phyloP scores from a whole-genome alignment of 2,888 invertebrate genomes.

The Agrochola litura region DNA sequence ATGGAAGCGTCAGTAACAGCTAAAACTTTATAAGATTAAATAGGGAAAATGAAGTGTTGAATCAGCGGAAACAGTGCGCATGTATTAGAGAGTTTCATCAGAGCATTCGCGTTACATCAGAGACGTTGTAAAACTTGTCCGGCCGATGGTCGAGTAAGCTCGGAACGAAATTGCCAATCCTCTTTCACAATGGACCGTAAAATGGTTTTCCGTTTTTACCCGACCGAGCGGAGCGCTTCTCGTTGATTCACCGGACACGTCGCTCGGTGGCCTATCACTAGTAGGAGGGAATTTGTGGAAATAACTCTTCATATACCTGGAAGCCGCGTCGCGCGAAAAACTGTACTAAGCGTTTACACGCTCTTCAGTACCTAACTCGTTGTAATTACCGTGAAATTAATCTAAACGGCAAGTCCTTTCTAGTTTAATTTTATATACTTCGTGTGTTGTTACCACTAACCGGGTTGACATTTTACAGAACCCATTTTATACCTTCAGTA shows the following conservation, averaged over 20 bases:
- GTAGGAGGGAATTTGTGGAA: constrained; percentile 83
- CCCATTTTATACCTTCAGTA: constrained; percentile 22
- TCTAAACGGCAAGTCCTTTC: constrained; percentile 27
- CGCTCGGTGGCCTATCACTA: constrained; percentile 86
- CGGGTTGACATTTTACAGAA: constrained; percentile 13
- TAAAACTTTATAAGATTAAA: constrained; percentile 39
- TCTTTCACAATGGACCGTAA: constrained; percentile 90
- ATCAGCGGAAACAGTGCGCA: constrained; percentile 66
- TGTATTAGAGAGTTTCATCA: constrained; percentile 80
- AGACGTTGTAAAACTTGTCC: constrained; percentile 87
- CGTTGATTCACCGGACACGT: constrained; percentile 90
- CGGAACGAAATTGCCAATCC: constrained; percentile 90
- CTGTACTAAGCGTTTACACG: constrained; percentile 42
- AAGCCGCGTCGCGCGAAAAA: constrained; percentile 45
- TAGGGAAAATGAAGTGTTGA: constrained; percentile 56
- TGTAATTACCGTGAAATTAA: constrained; percentile 49
- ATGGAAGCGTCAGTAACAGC: constrained; percentile 3
- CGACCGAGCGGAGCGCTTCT: constrained; percentile 87
- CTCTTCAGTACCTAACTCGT: constrained; percentile 32
- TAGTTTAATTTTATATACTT: constrained; percentile 21
- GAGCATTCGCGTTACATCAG: constrained; percentile 84
- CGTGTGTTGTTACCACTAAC: neutral
- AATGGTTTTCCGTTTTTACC: constrained; percentile 90
- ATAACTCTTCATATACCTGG: constrained; percentile 83
- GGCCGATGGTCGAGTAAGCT: constrained; percentile 88